phyloP scores from a whole-genome alignment of 2,797 vertebrate species.

The Scolopax rusticola region DNA sequence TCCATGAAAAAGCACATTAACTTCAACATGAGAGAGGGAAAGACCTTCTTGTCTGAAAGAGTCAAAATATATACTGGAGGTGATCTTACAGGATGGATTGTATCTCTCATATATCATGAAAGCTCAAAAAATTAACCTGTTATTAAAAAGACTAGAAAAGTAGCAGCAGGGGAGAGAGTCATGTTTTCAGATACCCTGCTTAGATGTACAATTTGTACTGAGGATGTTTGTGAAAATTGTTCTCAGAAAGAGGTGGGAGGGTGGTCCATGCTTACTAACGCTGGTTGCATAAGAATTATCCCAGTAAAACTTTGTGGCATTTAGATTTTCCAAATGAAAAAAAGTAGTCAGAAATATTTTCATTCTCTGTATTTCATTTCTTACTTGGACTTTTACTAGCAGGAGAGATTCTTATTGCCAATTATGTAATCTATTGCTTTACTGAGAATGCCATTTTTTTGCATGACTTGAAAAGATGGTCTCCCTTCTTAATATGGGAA shows the following conservation, averaged over 20 bases:
- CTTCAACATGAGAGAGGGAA: background rate
- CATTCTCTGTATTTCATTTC: background rate
- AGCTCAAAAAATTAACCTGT: background rate
- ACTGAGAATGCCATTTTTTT: background rate
- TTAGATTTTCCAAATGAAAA: background rate
- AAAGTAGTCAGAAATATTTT: background rate
- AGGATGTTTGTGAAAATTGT: background rate
- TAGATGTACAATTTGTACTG: fast-evolving
- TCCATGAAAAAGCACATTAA: background rate
- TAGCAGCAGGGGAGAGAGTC: background rate
- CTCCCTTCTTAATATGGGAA: background rate
- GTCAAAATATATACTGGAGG: background rate
- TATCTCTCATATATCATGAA: background rate
- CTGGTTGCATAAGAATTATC: background rate
- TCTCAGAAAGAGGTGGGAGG: background rate
- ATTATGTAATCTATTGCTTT: background rate
- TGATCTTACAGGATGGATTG: background rate
- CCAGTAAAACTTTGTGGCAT: background rate
- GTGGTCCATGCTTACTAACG: background rate
- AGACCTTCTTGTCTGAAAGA: background rate
- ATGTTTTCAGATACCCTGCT: background rate
- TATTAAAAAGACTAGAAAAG: background rate
- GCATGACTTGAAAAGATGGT: background rate
- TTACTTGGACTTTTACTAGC: background rate
- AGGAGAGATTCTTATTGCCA: background rate